Conservation (phyloP, 2,888 invertebrate genomes). For the Vesta saturnalis region DNA sequence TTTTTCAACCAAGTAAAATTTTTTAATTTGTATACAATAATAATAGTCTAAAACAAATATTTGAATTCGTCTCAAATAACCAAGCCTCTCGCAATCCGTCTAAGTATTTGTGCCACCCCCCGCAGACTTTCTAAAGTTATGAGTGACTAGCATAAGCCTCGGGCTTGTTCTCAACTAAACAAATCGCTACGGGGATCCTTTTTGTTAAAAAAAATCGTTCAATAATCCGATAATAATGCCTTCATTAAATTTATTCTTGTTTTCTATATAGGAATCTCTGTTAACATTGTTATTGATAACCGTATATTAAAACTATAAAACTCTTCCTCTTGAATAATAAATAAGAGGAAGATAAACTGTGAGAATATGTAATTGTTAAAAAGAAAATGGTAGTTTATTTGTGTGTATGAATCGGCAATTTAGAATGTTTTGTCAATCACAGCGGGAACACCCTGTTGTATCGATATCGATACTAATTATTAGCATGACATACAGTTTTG, state of each 20-base stretch:
- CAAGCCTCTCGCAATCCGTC: slow-evolving; percentile 18
- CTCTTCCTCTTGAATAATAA: not conserved
- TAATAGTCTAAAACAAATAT: not conserved
- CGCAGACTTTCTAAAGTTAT: slow-evolving; percentile 58
- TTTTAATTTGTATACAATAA: too few species aligned
- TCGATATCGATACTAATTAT: slow-evolving; percentile 51
- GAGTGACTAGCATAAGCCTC: slow-evolving; percentile 59
- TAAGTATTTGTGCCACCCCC: slow-evolving; percentile 60
- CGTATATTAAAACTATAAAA: not conserved
- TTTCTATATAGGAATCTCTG: not conserved
- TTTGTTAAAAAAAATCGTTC: slow-evolving; percentile 50
- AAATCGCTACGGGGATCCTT: slow-evolving; percentile 56
- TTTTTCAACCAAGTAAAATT: too few species aligned
- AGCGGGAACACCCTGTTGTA: slow-evolving; percentile 28
- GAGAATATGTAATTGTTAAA: slow-evolving; percentile 14
- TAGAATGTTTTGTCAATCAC: slow-evolving; percentile 37
- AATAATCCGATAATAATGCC: slow-evolving; percentile 52
- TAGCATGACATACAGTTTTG: slow-evolving; percentile 48
- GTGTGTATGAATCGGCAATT: slow-evolving; percentile 38
- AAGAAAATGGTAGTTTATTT: slow-evolving; percentile 36
- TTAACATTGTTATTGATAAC: slow-evolving; percentile 9
- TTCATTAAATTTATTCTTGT: slow-evolving; percentile 46
- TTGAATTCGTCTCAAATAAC: too few species aligned
- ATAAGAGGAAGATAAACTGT: not conserved
- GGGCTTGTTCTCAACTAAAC: slow-evolving; percentile 59